Percentiles rank a stretch among this genome's conserved stretches.
Evolutionary conservation across 1,140 invertebrate genomes (phyloP).

Genomic region (Drosophila suzukii): DNA sequence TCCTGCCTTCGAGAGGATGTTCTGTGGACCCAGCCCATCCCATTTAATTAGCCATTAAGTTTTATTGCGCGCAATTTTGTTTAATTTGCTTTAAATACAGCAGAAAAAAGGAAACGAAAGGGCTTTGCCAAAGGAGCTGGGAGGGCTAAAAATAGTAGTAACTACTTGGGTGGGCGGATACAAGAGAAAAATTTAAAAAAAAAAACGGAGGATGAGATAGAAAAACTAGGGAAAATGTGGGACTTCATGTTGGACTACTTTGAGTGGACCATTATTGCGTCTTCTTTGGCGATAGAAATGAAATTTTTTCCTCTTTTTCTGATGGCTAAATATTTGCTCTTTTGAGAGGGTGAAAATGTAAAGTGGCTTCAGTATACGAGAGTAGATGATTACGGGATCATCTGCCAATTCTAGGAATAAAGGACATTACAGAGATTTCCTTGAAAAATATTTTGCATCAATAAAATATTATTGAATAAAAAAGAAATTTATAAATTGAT

Average conservation of each 20-base stretch:
- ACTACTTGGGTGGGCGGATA: conserved; percentile 66
- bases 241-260: conserved; percentile 56
- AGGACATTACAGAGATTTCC: neutral
- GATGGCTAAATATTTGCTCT: conserved; percentile 20
- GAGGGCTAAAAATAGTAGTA: conserved; percentile 25
- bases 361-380: conserved; percentile 10
- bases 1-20: conserved; percentile 32
- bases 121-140: conserved; percentile 19
- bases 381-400: conserved; percentile 12
- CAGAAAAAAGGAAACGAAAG: conserved; percentile 40
- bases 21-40: conserved; percentile 63
- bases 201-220: neutral
- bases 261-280: conserved; percentile 25
- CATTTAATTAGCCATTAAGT: conserved; percentile 83
- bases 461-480: too few species aligned
- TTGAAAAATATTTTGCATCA: too few species aligned
- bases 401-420: neutral
- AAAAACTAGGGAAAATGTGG: conserved; percentile 37
- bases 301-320: conserved; percentile 19
- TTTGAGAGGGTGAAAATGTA: conserved; percentile 1
- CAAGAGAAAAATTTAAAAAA: conserved; percentile 12
- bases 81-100: conserved; percentile 83
- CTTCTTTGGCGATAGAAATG: conserved; percentile 15
- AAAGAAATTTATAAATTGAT: neutral
- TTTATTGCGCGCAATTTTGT: conserved; percentile 82